A percentile compares a stretch with the other conserved stretches of the same genome.
These are phyloP conservation scores for Bambusicola thoracicus DNA, from an alignment of 2,113 vertebrate species.

Conservation along the genomic window DNA sequence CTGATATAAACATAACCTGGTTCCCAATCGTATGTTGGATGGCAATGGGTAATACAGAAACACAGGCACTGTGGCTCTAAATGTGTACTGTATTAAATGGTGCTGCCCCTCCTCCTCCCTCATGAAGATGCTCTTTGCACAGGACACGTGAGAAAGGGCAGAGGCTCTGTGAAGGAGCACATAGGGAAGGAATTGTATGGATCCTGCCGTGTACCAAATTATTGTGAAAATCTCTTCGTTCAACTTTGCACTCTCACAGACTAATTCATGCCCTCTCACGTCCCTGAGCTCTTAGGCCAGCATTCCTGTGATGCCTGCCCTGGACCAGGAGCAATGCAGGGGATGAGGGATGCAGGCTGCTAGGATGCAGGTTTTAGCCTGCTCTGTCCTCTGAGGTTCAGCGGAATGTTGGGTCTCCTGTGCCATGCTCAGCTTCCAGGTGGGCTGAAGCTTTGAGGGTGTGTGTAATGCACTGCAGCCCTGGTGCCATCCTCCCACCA, in stretches of 20 bases:
- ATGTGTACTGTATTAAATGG: not conserved
- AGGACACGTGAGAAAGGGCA: not conserved
- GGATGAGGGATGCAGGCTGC: not conserved
- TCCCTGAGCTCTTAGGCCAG: rapidly evolving
- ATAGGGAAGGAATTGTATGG: not conserved
- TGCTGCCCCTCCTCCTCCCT: rapidly evolving
- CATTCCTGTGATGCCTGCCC: rapidly evolving
- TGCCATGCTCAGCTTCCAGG: not conserved
- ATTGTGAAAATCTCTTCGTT: not conserved
- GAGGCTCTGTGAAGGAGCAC: not conserved
- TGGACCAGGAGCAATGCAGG: rapidly evolving
- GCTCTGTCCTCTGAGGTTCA: not conserved
- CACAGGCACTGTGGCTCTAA: not conserved
- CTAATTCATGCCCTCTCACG: not conserved
- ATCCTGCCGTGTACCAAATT: not conserved
- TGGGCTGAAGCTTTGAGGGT: rapidly evolving
- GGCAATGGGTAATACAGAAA: not conserved
- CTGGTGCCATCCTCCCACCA: not conserved
- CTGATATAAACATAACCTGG: not conserved
- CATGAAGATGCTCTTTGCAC: not conserved
- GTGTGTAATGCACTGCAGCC: too few species aligned
- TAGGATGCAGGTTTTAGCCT: too few species aligned
- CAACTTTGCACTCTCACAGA: not conserved
- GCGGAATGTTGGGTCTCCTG: not conserved
- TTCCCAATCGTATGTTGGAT: not conserved